Evolutionary conservation across 2,888 invertebrate genomes (phyloP), one percentile per base, ranked within the genome.

Genomic region (Tolmerus cingulatus): DNA sequence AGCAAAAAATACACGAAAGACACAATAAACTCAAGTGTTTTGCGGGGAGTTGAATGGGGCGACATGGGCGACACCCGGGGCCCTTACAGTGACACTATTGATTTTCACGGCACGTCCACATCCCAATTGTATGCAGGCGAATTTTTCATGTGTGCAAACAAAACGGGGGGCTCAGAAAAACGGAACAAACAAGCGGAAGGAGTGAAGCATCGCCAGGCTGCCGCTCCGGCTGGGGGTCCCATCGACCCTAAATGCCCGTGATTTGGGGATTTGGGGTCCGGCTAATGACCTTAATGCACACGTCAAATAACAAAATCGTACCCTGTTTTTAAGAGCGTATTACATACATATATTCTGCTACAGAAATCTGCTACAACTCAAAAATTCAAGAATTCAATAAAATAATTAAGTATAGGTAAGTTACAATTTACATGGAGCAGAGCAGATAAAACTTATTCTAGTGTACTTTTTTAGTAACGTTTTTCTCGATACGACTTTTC

Each of bases 1-100:
- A 51, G 19, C 30, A 86, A 86, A 86, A 86, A 86, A 34, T 66
- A 87, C 87, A 82, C 76, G 74, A 30, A 74, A 51, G 77, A 77
- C 79, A 74, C 87, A 87, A 87, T 86, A 87, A 87, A 86, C 86
- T 87, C 87, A 87, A 87, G 87, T 87, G 86, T 87, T 74, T 86
- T 79, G 74, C 46, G 74, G 81, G 82, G 74, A 86, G 46, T 34
- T 86, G 86, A 86, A 76, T 86, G 46, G 85, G 46, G 77, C 19
- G 57, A 57, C 77, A 77, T 76, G 51, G 55, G 27, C 40, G 85
- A 82, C 51, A 66, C 27, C 43, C 77, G 85, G 30, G 34, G 23
- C 14, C 40, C 76, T 84, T 66, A 66, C 19, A 66, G 66, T 23
- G 85, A 66, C 57, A 34, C 84, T 87, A 87, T 87, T 85, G 87